Conservation (phyloP, 2,888 invertebrate genomes). For the Taenaris catops region DNA sequence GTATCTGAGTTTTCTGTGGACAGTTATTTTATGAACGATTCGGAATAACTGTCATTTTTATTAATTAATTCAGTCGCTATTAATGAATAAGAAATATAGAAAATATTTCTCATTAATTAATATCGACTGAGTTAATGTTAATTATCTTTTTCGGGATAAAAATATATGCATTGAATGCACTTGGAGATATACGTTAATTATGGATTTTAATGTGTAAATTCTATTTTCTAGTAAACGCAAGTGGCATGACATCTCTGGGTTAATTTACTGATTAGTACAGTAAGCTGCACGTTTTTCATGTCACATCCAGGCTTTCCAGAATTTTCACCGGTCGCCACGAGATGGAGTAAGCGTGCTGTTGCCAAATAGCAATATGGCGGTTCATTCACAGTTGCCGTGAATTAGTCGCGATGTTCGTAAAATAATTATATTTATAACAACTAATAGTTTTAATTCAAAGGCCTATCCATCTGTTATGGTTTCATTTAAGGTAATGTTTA, state of each 20-base stretch:
- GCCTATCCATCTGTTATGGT: constrained; percentile 15
- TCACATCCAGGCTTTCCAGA: constrained; percentile 12
- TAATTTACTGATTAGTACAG: constrained; percentile 13
- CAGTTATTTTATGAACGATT: too few species aligned
- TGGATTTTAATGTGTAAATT: too few species aligned
- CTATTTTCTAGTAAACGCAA: too few species aligned
- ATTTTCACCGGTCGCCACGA: constrained; percentile 35
- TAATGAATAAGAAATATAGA: too few species aligned
- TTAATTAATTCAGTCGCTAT: too few species aligned
- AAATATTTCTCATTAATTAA: too few species aligned
- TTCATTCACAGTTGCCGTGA: constrained; percentile 32
- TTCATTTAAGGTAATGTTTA: constrained; percentile 29
- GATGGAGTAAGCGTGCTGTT: constrained; percentile 43
- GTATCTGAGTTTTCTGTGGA: too few species aligned
- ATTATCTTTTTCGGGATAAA: too few species aligned
- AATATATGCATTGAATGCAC: too few species aligned
- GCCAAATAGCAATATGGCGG: constrained; percentile 40
- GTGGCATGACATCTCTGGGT: constrained; percentile 23
- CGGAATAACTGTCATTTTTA: too few species aligned
- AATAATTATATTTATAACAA: constrained; percentile 27
- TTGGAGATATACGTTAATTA: too few species aligned
- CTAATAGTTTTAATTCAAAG: constrained; percentile 13
- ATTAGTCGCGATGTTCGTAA: constrained; percentile 38
- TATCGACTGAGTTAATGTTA: too few species aligned
- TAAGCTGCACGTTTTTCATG: constrained; percentile 7